Conservation (phyloP, 2,113 vertebrate genomes). For the Poecile atricapillus region DNA sequence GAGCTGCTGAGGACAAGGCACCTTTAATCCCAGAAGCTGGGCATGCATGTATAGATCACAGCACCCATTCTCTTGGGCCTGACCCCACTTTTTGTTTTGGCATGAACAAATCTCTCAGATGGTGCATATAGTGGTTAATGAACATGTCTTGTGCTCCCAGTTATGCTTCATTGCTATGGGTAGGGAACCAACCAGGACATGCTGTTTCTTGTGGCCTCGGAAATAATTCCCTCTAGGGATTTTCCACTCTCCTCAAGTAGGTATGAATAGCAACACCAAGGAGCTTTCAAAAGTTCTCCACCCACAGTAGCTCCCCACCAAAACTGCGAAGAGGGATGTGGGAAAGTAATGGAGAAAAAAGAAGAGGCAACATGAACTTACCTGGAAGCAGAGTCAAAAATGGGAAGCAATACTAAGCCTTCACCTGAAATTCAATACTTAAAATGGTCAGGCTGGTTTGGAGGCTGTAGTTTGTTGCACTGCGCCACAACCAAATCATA, state of each 20-base stretch:
- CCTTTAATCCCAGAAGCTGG: neutral
- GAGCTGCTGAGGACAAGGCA: neutral
- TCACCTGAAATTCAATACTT: neutral
- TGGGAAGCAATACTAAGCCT: neutral
- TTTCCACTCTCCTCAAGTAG: neutral
- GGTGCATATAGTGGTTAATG: neutral
- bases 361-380: neutral
- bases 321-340: accelerated
- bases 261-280: neutral
- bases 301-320: neutral
- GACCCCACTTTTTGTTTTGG: neutral
- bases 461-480: neutral
- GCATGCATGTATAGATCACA: neutral
- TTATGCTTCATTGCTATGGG: neutral
- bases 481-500: too few species aligned
- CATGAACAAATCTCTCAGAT: neutral
- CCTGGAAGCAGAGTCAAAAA: neutral
- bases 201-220: neutral
- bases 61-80: neutral
- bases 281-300: neutral
- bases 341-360: neutral
- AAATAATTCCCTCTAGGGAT: neutral
- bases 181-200: neutral
- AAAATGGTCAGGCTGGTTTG: neutral
- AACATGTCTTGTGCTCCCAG: neutral